Evolutionary conservation across 2,113 vertebrate genomes (phyloP), one percentile per base, ranked within the genome.

Genomic region (Stegastes partitus): DNA sequence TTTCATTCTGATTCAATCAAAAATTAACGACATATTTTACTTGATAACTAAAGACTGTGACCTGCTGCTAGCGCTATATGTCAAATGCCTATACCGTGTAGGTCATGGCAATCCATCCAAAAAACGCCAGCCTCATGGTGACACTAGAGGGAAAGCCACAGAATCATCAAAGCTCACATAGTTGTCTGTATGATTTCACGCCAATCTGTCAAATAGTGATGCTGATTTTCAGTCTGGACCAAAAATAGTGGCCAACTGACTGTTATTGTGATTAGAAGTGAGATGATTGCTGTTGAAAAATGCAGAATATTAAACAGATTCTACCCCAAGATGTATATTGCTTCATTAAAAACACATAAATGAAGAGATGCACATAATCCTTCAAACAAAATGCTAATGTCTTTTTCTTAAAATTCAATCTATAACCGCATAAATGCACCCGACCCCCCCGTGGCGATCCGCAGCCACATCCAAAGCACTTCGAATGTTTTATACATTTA

Each of bases 401-500:
- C 12, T 68, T 34, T 44, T 56, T 51, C 15, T 34, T 22, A 4
- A 49, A 49, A 56, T 56, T n/a, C 1, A 63, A 50, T 56, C 3
- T 42, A 50, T 63, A 62, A 49, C 26, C 65, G 37, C 56, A 56
- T 51, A 42, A 56, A 68, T 62, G 25, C 8, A 70, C 34, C 26
- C n/a, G n/a, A 50, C 55, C 15, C 21, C 21, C 16, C 23, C 9
- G 55, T 56, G 55, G 31, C 45, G 68, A 44, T 39, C 16, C 16
- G 11, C 42, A 50, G 37, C 63, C 49, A n/a, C 63, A 34, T 66
- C 47, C 42, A 65, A 68, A 72, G 34, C 44, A 47, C 37, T 25
- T 69, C 39, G 57, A 18, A 66, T 70, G 57, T 65, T 74, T 70
- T 62, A 62, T 80, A 70, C 62, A 78, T 79, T 71, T 62, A 59